Evolutionary conservation across 2,888 invertebrate genomes (phyloP).

Genomic region (Copidosoma aretas): DNA sequence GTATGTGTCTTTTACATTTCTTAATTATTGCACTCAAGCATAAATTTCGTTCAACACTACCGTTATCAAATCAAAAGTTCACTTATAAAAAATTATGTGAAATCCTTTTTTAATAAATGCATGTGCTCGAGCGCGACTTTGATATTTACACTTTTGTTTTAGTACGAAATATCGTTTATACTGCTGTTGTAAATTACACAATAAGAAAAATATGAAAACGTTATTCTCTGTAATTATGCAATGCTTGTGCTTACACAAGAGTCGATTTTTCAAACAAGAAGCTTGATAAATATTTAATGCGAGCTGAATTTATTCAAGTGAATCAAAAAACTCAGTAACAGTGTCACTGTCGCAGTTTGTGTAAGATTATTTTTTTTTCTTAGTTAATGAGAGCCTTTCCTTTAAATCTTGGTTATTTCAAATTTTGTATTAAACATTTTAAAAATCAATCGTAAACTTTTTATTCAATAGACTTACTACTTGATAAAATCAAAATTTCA

Average conservation of each 20-base stretch:
- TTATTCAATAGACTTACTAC: background rate
- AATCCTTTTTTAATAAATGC: background rate
- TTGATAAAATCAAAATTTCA: background rate
- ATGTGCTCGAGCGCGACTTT: background rate
- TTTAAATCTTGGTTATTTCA: background rate
- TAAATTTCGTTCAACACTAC: too few relatives aligned
- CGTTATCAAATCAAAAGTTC: too few relatives aligned
- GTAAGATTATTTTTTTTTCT: conserved; percentile 15
- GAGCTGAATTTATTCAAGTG: conserved; percentile 25
- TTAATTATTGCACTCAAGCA: too few relatives aligned
- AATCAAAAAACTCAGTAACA: conserved; percentile 32
- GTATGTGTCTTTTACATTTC: too few relatives aligned
- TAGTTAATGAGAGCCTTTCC: conserved; percentile 17
- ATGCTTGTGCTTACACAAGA: conserved; percentile 4
- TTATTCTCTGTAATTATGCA: background rate
- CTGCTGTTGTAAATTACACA: conserved; percentile 16
- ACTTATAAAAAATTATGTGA: background rate
- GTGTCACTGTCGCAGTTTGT: conserved; percentile 39
- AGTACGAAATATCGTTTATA: conserved; percentile 19
- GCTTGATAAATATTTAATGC: conserved; percentile 4
- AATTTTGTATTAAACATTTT: too few relatives aligned
- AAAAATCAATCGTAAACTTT: background rate
- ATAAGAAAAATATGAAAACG: conserved; percentile 8
- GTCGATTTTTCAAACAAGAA: conserved; percentile 17
- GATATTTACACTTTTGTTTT: conserved; percentile 6